Conservation (phyloP, 2,797 vertebrate species). For the Cuculus canorus region DNA sequence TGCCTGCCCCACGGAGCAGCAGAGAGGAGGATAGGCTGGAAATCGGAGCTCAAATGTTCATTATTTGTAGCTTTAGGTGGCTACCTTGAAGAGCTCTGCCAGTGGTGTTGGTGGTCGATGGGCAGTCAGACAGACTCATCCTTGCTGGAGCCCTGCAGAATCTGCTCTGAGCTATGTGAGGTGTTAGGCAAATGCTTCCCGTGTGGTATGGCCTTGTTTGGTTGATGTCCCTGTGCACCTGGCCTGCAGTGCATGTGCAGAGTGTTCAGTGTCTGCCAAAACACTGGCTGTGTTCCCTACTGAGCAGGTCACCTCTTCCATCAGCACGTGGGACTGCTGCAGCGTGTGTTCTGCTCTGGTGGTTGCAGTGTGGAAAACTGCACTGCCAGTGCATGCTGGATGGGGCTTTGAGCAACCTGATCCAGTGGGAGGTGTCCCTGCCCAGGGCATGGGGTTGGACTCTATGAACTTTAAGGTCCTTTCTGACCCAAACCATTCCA, state of each 20-base stretch:
- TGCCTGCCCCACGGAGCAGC: accelerated
- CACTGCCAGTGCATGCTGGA: background rate
- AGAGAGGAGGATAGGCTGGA: background rate
- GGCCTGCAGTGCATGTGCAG: accelerated
- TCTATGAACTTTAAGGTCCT: too few relatives aligned
- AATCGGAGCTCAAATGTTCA: background rate
- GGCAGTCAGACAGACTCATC: too few relatives aligned
- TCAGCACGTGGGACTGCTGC: accelerated
- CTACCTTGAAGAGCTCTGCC: background rate
- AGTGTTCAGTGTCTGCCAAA: background rate
- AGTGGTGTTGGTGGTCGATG: too few relatives aligned
- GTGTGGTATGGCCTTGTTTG: accelerated
- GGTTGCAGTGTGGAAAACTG: accelerated
- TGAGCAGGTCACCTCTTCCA: background rate
- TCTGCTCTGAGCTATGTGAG: background rate
- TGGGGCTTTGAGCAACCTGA: too few relatives aligned
- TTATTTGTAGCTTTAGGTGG: background rate
- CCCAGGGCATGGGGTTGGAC: too few relatives aligned
- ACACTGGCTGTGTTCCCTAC: accelerated
- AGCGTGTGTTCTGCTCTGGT: accelerated
- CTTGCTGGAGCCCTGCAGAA: background rate
- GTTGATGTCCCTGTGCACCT: background rate
- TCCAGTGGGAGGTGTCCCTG: too few relatives aligned
- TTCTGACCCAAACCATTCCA: too few relatives aligned
- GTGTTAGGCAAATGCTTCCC: background rate